Base-by-base conservation (phyloP, 2,888 invertebrate species). In the Arrhopalites spinosus region DNA sequence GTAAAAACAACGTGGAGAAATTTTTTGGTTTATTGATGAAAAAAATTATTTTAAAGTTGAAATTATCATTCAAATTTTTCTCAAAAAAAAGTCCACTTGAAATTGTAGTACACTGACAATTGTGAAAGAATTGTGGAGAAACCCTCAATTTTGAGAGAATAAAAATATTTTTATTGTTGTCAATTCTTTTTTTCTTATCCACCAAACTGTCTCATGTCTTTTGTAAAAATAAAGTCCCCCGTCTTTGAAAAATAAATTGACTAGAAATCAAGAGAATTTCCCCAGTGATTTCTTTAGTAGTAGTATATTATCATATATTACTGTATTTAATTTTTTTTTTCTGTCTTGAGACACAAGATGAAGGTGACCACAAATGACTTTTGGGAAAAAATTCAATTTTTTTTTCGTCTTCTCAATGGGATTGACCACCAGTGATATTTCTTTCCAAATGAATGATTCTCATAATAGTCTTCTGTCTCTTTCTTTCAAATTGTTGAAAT, bases 271-370 rank as follows among this genome's bases (percentile, higher is more conserved):
- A 69, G 30, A 29, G 56, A 56, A 53, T n/a, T 53, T 68, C 53
- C 56, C 70, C 53, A 56, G 36, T 70, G 70, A 70, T 70, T 68
- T 68, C 68, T 61, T 63, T 15, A 50, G n/a, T 2, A 50, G n/a
- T 2, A 36, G n/a, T 11, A 11, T 23, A 8, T 25, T 59, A 20
- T 23, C 59, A 59, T 59, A 13, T 59, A 8, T 53, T 36, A 7
- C 36, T 7, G 15, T 53, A 53, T 5, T 20, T 11, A 53, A 20
- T 53, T 17, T 53, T 53, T 20, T 53, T 20, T 17, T 20, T 53
- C 5, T 53, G 15, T 20, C 17, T 53, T 53, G 53, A 53, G 53
- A 53, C n/a, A 8, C 53, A 3, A 23, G 25, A 61, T 23, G 59
- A 17, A 27, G 63, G 25, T 23, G 43, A 66, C 66, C 66, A 66